phyloP scores from a whole-genome alignment of 2,113 vertebrate species.

The Steatornis caripensis region DNA sequence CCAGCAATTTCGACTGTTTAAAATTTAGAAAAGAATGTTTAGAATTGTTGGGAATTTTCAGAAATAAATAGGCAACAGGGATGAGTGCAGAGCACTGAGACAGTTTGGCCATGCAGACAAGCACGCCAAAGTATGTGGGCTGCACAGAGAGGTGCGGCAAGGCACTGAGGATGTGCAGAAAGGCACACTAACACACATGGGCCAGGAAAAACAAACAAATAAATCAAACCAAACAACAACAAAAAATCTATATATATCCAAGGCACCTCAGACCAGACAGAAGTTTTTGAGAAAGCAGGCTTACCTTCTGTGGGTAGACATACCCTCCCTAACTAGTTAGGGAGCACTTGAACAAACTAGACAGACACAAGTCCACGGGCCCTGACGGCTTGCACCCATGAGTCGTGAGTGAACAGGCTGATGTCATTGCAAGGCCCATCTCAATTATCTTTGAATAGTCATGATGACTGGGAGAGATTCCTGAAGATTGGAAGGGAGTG shows the following conservation, averaged over 20 bases:
- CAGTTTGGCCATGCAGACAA: neutral
- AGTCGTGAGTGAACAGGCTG: neutral
- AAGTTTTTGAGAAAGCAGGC: neutral
- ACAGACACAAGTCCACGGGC: neutral
- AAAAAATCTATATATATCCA: neutral
- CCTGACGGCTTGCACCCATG: accelerated
- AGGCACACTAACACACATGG: neutral
- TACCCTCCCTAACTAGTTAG: neutral
- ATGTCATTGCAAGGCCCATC: neutral
- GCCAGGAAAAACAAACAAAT: neutral
- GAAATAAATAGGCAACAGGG: neutral
- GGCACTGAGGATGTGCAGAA: neutral
- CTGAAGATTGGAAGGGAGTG: neutral
- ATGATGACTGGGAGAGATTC: neutral
- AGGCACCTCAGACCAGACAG: neutral
- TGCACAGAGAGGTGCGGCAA: neutral
- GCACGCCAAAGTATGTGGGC: neutral
- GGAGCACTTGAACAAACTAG: neutral
- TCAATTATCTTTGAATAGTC: neutral
- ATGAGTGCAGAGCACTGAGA: neutral
- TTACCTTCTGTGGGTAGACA: neutral
- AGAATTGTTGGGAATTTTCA: neutral
- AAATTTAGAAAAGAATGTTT: neutral
- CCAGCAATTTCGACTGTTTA: neutral
- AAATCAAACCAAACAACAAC: accelerated